A percentile compares a stretch with the other conserved stretches of the same genome.
These are phyloP conservation scores for Julus scandinavius DNA, from an alignment of 2,888 invertebrate genomes.

Conservation along the genomic window DNA sequence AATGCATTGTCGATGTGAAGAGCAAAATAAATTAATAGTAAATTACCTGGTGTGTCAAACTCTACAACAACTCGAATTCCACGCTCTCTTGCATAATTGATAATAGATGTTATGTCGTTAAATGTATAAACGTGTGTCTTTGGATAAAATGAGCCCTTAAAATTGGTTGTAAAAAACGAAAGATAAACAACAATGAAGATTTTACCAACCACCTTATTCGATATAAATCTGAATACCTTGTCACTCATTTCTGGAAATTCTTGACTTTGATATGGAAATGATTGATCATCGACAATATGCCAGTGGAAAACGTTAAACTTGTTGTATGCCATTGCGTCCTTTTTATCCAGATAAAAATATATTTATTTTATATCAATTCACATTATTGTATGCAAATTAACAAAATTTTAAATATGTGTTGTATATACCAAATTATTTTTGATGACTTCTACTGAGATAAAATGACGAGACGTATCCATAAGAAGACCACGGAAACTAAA, in stretches of 20 bases:
- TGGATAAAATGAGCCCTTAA: constrained; percentile 74
- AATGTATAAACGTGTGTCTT: constrained; percentile 74
- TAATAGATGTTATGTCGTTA: constrained; percentile 74
- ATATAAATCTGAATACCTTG: constrained; percentile 21
- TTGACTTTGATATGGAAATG: constrained; percentile 86
- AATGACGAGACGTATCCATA: constrained; percentile 90
- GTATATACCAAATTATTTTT: constrained; percentile 62
- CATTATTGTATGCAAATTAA: too few species aligned
- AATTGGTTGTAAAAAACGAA: background rate
- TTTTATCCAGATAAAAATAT: background rate
- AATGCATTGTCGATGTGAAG: background rate
- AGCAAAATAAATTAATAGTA: constrained; percentile 61
- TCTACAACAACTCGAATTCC: constrained; percentile 90
- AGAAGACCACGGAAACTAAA: constrained; percentile 85
- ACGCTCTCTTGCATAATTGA: constrained; percentile 80
- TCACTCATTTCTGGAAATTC: constrained; percentile 48
- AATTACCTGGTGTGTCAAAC: constrained; percentile 83
- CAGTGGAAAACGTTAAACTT: constrained; percentile 95
- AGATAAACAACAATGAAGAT: background rate
- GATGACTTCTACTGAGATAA: constrained; percentile 76
- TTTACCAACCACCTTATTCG: too few species aligned
- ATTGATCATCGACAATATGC: constrained; percentile 94
- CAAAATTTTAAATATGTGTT: too few species aligned
- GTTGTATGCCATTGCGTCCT: constrained; percentile 90
- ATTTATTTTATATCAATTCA: too few species aligned